Evolutionary conservation across 23 tunicate genomes (phyloP).

Genomic region (Diplosoma virens): DNA sequence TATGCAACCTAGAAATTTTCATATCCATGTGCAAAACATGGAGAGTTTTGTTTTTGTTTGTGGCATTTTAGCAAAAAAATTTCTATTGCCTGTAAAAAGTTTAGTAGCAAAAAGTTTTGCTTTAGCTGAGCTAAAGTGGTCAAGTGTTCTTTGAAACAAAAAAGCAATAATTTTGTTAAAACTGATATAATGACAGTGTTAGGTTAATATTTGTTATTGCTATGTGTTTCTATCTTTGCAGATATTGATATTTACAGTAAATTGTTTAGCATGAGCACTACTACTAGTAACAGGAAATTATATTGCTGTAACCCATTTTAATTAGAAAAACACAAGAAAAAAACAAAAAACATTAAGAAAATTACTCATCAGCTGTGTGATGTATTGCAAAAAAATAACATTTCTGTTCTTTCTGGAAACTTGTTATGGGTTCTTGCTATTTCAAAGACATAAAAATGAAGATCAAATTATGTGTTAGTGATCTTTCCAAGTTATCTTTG

Average conservation of each 20-base stretch:
- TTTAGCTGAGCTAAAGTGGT: no score
- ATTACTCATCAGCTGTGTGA: background rate
- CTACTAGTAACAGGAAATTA: background rate
- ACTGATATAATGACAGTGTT: no score
- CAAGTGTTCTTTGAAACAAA: no score
- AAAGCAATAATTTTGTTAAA: no score
- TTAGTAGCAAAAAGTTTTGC: no score
- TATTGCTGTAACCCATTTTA: background rate
- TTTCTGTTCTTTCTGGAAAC: background rate
- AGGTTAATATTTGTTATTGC: no score
- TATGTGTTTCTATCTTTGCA: background rate
- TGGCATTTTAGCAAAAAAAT: no score
- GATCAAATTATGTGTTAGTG: background rate
- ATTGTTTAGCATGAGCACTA: background rate
- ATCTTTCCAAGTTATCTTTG: background rate
- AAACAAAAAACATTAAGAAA: background rate
- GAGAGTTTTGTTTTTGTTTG: no score
- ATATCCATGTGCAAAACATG: no score
- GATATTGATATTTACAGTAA: background rate
- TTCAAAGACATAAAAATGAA: background rate
- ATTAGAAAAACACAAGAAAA: background rate
- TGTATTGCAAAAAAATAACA: background rate
- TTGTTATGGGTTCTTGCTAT: background rate
- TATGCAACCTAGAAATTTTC: no score
- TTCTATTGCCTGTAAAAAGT: no score